phyloP scores from a whole-genome alignment of 2,888 invertebrate species.

The Pharmacophagus antenor region DNA sequence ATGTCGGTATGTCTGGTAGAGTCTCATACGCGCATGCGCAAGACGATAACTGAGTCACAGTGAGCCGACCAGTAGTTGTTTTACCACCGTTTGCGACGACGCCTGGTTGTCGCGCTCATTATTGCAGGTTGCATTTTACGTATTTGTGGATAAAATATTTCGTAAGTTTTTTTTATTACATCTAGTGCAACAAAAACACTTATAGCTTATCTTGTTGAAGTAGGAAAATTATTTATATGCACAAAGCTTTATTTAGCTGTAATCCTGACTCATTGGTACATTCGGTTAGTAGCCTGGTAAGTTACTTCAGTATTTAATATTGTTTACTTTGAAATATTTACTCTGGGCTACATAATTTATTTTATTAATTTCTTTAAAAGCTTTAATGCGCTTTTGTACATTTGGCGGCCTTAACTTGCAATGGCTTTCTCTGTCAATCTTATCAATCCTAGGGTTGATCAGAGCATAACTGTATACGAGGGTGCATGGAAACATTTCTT shows the following conservation, averaged over 20 bases:
- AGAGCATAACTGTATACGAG: no score
- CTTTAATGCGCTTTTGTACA: no score
- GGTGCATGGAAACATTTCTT: neutral
- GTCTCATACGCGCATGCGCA: constrained; percentile 44
- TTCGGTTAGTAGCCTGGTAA: no score
- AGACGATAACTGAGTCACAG: constrained; percentile 44
- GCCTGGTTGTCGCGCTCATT: constrained; percentile 40
- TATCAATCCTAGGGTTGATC: no score
- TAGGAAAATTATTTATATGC: neutral
- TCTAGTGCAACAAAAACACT: neutral
- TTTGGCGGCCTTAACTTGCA: no score
- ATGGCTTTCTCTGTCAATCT: no score
- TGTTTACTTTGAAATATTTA: neutral
- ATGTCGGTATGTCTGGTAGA: constrained; percentile 25
- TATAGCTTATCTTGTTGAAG: neutral
- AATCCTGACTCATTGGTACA: no score
- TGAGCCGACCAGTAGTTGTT: constrained; percentile 36
- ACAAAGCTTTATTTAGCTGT: neutral
- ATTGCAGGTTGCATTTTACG: constrained; percentile 10
- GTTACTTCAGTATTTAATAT: neutral
- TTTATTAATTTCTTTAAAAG: no score
- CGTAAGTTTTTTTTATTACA: constrained; percentile 31
- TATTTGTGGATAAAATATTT: constrained; percentile 25
- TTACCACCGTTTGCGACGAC: constrained; percentile 43
- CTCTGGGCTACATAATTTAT: no score